Conservation (phyloP, 2,113 vertebrate species). For the Triplophysa dalaica region DNA sequence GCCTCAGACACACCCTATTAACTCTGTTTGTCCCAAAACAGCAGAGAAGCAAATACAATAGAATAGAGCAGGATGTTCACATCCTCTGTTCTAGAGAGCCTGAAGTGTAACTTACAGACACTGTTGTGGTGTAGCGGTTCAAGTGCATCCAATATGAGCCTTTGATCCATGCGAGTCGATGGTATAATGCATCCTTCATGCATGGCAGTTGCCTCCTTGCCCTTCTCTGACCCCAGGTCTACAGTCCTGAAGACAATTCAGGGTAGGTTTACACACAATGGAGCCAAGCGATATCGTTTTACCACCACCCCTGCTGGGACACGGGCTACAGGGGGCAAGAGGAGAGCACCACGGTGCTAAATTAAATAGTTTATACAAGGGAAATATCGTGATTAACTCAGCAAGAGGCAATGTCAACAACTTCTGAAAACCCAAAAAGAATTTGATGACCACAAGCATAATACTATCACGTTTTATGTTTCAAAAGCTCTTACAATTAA, state of each 20-base stretch:
- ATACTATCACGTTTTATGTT: conserved; percentile 3
- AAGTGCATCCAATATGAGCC: conserved; percentile 58
- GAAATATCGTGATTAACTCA: conserved; percentile 17
- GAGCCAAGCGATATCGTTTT: conserved; percentile 61
- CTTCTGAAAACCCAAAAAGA: not conserved
- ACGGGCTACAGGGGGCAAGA: conserved; percentile 46
- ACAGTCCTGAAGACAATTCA: conserved; percentile 56
- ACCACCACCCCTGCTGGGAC: conserved; percentile 55
- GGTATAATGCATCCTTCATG: conserved; percentile 58
- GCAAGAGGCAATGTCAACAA: conserved; percentile 7
- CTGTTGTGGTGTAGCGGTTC: conserved; percentile 41
- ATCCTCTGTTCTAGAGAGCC: conserved; percentile 38
- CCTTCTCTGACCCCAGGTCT: conserved; percentile 63
- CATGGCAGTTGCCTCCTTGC: conserved; percentile 57
- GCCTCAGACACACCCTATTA: conserved; percentile 53
- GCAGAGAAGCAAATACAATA: conserved; percentile 30
- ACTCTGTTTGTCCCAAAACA: conserved; percentile 55
- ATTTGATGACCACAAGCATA: conserved; percentile 39
- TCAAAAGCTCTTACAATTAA: not conserved
- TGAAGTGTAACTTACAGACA: conserved; percentile 49
- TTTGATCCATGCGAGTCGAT: conserved; percentile 62
- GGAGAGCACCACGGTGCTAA: conserved; percentile 29
- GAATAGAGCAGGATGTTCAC: conserved; percentile 40
- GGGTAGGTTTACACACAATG: conserved; percentile 63
- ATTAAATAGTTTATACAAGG: conserved; percentile 33